These are phyloP conservation scores for Vicugna pacos DNA, from an alignment of 2,113 vertebrate species.

Conservation along the genomic window DNA sequence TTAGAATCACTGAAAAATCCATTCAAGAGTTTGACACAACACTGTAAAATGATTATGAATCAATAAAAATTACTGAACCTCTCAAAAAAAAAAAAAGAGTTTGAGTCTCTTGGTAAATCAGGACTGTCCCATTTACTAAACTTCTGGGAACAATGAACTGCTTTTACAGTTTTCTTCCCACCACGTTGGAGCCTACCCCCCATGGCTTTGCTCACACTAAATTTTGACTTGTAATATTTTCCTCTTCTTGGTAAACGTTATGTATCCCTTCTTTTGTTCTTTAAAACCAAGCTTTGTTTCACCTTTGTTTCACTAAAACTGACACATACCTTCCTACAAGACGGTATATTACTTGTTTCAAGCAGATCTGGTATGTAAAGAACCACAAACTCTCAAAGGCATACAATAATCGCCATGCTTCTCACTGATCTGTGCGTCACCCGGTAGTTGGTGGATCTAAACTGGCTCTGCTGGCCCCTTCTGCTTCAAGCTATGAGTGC, in stretches of 20 bases:
- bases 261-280: not conserved
- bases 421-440: not conserved
- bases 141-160: not conserved
- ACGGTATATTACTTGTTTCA: not conserved
- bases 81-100: not conserved
- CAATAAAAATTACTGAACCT: no score
- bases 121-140: not conserved
- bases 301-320: not conserved
- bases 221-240: not conserved
- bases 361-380: not conserved
- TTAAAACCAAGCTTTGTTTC: conserved; percentile 16
- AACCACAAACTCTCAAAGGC: not conserved
- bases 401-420: not conserved
- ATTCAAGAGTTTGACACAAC: not conserved
- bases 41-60: no score
- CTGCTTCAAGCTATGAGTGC: not conserved
- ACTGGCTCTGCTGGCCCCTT: not conserved
- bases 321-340: not conserved
- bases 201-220: not conserved
- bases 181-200: not conserved
- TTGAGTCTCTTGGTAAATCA: not conserved
- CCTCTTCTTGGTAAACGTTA: not conserved
- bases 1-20: conserved; percentile 21
- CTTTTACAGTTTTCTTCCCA: not conserved
- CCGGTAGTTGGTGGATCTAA: not conserved